Percentiles rank a stretch among this genome's conserved stretches.
phyloP scores from a whole-genome alignment of 1,140 invertebrate species.

The Nasonia longicornis region DNA sequence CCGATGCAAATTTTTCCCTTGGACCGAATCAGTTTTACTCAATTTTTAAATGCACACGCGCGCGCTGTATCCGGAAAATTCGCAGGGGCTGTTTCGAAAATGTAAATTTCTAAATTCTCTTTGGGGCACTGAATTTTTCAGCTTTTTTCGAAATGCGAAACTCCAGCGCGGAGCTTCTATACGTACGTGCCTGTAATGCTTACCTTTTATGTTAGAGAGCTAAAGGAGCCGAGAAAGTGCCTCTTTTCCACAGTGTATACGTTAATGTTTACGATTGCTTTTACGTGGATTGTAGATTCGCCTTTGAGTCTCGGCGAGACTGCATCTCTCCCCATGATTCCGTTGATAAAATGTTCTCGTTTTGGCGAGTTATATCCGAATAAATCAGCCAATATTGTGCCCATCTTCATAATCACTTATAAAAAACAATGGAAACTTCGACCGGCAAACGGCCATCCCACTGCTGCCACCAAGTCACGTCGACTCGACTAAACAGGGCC shows the following conservation, averaged over 20 bases:
- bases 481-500: background rate
- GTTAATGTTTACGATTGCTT: conserved; percentile 31
- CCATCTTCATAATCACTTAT: no score
- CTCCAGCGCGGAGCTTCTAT: background rate
- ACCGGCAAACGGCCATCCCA: background rate
- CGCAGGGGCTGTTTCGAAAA: background rate
- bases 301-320: background rate
- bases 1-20: conserved; percentile 10
- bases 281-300: conserved; percentile 31
- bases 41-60: background rate
- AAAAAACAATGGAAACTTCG: no score
- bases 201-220: conserved; percentile 25
- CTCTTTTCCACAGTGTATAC: background rate
- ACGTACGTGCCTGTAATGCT: conserved; percentile 19
- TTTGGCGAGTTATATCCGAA: no score
- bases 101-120: background rate
- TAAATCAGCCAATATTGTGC: no score
- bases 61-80: background rate
- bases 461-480: background rate
- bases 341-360: no score
- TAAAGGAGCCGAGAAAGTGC: conserved; percentile 13
- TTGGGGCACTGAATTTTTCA: background rate
- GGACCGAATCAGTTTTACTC: background rate
- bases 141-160: background rate
- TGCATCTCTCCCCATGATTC: no score